Percentiles rank a stretch among this genome's conserved stretches.
phyloP scores from a whole-genome alignment of 2,797 vertebrate species.

The Schizopygopsis pylzovi region DNA sequence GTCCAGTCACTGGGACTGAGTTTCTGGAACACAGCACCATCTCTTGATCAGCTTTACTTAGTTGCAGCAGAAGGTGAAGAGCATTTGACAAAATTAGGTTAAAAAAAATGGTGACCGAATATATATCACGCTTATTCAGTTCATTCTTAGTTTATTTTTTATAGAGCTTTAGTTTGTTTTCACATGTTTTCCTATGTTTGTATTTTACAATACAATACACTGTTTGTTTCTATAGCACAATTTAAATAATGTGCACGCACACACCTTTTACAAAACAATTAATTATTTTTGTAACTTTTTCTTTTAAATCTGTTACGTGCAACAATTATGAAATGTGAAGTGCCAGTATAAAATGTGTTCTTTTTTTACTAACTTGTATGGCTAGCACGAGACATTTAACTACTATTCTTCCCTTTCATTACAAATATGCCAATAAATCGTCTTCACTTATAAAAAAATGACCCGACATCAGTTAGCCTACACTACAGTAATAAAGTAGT shows the following conservation, averaged over 20 bases:
- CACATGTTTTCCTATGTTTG: too few relatives aligned
- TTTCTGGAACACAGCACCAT: background rate
- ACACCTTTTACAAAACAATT: background rate
- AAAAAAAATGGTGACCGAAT: too few relatives aligned
- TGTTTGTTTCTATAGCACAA: too few relatives aligned
- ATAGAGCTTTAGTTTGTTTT: too few relatives aligned
- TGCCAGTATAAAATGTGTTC: background rate
- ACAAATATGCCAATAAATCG: background rate
- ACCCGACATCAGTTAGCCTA: background rate
- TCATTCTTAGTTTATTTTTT: too few relatives aligned
- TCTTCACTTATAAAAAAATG: background rate
- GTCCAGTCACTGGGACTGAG: background rate
- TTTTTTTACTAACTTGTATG: background rate
- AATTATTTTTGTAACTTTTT: background rate
- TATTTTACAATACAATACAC: too few relatives aligned
- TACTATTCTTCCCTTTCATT: background rate
- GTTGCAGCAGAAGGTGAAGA: background rate
- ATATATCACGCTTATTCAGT: too few relatives aligned
- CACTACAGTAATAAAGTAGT: background rate
- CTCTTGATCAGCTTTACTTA: background rate
- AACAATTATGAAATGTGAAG: background rate
- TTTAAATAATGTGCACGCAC: too few relatives aligned
- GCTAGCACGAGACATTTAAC: background rate
- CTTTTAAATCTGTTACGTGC: background rate
- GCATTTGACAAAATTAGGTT: background rate